A percentile compares a stretch with the other conserved stretches of the same genome.
Evolutionary conservation across 2,113 vertebrate species (phyloP).

Genomic region (Cyprinodon tularosa): DNA sequence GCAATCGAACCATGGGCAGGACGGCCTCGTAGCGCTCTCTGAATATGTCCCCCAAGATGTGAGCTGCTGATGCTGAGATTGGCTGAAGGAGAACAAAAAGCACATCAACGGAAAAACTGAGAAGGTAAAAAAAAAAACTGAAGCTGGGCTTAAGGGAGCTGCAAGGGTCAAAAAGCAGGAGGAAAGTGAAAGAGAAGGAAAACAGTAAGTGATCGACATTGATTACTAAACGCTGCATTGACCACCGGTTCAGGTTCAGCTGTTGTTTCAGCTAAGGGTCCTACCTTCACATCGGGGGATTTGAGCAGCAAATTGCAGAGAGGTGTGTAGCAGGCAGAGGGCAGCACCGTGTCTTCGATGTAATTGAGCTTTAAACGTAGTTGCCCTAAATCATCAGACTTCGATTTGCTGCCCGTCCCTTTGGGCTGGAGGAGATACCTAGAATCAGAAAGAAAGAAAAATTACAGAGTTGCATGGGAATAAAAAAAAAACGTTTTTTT

Average conservation of each 20-base stretch:
- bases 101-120: background rate
- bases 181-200: conserved; percentile 1
- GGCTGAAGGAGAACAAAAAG: conserved; percentile 77
- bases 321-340: conserved; percentile 86
- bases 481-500: background rate
- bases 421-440: conserved; percentile 97
- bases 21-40: conserved; percentile 92
- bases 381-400: conserved; percentile 92
- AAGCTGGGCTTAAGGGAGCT: background rate
- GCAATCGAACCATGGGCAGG: conserved; percentile 90
- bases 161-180: background rate
- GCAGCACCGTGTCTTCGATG: conserved; percentile 95
- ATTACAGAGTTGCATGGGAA: background rate
- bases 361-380: conserved; percentile 93
- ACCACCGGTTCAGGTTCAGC: background rate
- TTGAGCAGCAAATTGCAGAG: conserved; percentile 94
- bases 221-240: background rate
- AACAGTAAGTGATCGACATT: background rate
- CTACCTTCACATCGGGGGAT: conserved; percentile 93
- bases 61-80: conserved; percentile 93
- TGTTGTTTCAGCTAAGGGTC: background rate
- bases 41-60: conserved; percentile 94
- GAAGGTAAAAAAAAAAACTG: background rate
- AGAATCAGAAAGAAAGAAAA: conserved; percentile 15
- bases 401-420: conserved; percentile 94